Evolutionary conservation across 92 coral and sea anemone species (phyloP).

Genomic region (Siderastrea siderea): DNA sequence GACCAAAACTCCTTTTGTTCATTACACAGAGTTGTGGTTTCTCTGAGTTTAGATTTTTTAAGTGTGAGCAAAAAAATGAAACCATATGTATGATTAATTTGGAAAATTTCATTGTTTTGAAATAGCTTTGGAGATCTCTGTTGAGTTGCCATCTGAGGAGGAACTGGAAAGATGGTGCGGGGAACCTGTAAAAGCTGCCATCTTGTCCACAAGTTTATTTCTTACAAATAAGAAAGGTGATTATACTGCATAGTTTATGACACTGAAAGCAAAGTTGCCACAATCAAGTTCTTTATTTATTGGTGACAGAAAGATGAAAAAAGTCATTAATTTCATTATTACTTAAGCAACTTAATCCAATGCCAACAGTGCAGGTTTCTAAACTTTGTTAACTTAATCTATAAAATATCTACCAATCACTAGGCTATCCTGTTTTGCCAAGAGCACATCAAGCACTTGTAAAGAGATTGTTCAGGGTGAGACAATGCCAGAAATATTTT

Average conservation of each 20-base stretch:
- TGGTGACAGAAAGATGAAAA: no score
- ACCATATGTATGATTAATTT: neutral
- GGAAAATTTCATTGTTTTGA: neutral
- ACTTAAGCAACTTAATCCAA: no score
- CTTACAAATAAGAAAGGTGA: conserved; percentile 95
- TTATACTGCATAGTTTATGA: neutral
- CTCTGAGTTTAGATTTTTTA: no score
- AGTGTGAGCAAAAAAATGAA: neutral
- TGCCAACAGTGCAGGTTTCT: no score
- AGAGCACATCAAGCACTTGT: conserved; percentile 95
- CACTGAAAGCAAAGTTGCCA: neutral
- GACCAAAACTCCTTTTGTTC: no score
- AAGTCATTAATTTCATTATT: no score
- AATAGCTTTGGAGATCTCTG: conserved; percentile 88
- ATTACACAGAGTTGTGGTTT: no score
- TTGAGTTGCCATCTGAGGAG: conserved; percentile 83
- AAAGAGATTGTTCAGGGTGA: conserved; percentile 87
- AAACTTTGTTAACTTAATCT: no score
- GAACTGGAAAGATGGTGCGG: conserved; percentile 96
- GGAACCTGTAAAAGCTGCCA: conserved; percentile 93
- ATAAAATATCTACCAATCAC: neutral
- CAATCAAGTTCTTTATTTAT: no score
- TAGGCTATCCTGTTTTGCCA: conserved; percentile 94
- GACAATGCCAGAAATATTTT: neutral
- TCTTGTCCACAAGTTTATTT: conserved; percentile 89